phyloP scores from a whole-genome alignment of 2,888 invertebrate species.

The Amiota mariae region DNA sequence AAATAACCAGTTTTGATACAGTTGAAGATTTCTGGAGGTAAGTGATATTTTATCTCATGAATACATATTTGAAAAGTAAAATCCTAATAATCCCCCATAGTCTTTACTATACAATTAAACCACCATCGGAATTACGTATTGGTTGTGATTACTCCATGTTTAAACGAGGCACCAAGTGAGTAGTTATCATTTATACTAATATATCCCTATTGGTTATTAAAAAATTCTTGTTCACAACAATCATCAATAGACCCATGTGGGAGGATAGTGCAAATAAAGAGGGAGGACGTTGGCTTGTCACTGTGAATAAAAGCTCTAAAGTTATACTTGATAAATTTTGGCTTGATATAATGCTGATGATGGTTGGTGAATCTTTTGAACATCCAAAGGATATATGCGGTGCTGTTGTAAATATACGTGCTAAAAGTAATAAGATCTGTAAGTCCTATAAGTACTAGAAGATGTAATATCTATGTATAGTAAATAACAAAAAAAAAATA shows the following conservation, averaged over 20 bases:
- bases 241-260: conserved; percentile 68
- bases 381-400: conserved; percentile 55
- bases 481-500: background rate
- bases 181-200: background rate
- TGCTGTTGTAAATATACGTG: conserved; percentile 65
- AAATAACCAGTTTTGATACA: conserved; percentile 57
- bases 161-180: conserved; percentile 56
- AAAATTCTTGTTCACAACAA: no score
- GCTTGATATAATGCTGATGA: conserved; percentile 57
- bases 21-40: conserved; percentile 76
- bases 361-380: conserved; percentile 58
- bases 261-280: conserved; percentile 56
- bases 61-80: no score
- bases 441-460: conserved; percentile 18
- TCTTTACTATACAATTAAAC: conserved; percentile 58
- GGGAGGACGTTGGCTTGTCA: conserved; percentile 56
- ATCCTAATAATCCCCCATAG: conserved; percentile 31
- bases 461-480: conserved; percentile 75
- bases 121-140: conserved; percentile 54
- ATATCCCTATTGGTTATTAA: no score
- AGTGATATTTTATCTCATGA: conserved; percentile 47
- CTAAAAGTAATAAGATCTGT: conserved; percentile 64
- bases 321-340: conserved; percentile 54
- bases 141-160: conserved; percentile 60
- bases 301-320: conserved; percentile 49